These are phyloP conservation scores for Caenorhabditis uteleia DNA, from an alignment of 2,888 invertebrate species.

Conservation along the genomic window DNA sequence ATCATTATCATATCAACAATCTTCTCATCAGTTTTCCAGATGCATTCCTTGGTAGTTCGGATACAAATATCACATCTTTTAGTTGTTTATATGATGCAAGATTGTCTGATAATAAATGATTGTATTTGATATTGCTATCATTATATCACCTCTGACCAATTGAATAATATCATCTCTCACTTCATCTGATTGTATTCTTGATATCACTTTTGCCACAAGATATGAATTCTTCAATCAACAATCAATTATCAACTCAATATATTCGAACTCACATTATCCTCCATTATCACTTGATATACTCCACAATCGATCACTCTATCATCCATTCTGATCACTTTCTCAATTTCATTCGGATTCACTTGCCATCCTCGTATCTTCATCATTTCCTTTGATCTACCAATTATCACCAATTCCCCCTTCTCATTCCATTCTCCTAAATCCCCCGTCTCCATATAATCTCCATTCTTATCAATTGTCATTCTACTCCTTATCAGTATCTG, in stretches of 20 bases:
- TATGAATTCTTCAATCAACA: not conserved
- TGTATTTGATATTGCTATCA: not conserved
- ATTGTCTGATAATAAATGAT: slow-evolving; percentile 34
- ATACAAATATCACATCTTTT: slow-evolving; percentile 32
- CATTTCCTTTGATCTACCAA: slow-evolving; percentile 53
- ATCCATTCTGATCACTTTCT: slow-evolving; percentile 34
- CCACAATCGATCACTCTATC: slow-evolving; percentile 43
- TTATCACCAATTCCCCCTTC: slow-evolving; percentile 39
- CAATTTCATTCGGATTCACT: slow-evolving; percentile 53
- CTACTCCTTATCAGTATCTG: slow-evolving; percentile 45
- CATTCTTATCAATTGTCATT: slow-evolving; percentile 19
- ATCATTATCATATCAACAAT: slow-evolving; percentile 5
- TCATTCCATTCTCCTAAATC: slow-evolving; percentile 20
- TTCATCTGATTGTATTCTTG: slow-evolving; percentile 11
- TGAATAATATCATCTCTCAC: slow-evolving; percentile 20
- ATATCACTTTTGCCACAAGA: slow-evolving; percentile 27
- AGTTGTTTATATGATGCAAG: slow-evolving; percentile 52
- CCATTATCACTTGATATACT: slow-evolving; percentile 17
- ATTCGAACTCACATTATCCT: not conserved
- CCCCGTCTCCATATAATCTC: slow-evolving; percentile 35
- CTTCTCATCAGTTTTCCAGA: slow-evolving; percentile 47
- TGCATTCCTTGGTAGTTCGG: slow-evolving; percentile 38
- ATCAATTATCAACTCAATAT: not conserved
- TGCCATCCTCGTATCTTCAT: slow-evolving; percentile 55
- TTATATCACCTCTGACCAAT: slow-evolving; percentile 32